Base-by-base conservation (phyloP, 1,140 invertebrate genomes). In the Nomia melanderi region DNA sequence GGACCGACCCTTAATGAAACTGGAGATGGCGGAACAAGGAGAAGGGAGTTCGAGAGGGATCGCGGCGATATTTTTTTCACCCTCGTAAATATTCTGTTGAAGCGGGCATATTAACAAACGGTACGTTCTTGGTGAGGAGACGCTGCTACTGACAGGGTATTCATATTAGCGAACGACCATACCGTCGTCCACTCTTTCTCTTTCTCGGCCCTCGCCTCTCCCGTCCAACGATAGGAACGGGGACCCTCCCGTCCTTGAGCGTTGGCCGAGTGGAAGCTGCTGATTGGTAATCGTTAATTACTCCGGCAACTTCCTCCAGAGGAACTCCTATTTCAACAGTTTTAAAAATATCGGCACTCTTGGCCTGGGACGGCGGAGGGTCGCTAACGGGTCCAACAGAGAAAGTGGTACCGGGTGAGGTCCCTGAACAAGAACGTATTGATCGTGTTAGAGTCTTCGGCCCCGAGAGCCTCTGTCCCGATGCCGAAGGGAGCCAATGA, bases 71-170 rank as follows among this genome's bases (percentile, higher is more conserved):
- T 88, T 87, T 89, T 85, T 89, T 84, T 81, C 67, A 84, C 85
- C 84, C 88, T 86, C 88, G 88, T 90, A 90, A 90, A 90, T 90
- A 90, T 90, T 89, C 89, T 78, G 84, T 88, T 84, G 83, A 87
- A 88, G 69, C 81, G 65, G 79, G 79, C 84, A 84, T 88, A 90
- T 90, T 90, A 90, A 84, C 86, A 88, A 84, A 79, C 88, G 69
- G 83, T 84, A 86, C 83, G 86, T 89, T 88, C 90, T 91, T 89
- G 89, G 90, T 89, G 90, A 91, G 89, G 84, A 91, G 86, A 89
- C 83, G 89, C 88, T 91, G 90, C 74, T 88, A 88, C 86, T 90
- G 89, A 91, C 90, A 91, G 90, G 86, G 88, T 89, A 91, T 91
- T 91, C 87, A 90, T 91, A 88, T 90, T 84, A 87, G 78, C 75